These are phyloP conservation scores for Phocides pigmalion DNA, from an alignment of 1,140 invertebrate species.

Conservation along the genomic window DNA sequence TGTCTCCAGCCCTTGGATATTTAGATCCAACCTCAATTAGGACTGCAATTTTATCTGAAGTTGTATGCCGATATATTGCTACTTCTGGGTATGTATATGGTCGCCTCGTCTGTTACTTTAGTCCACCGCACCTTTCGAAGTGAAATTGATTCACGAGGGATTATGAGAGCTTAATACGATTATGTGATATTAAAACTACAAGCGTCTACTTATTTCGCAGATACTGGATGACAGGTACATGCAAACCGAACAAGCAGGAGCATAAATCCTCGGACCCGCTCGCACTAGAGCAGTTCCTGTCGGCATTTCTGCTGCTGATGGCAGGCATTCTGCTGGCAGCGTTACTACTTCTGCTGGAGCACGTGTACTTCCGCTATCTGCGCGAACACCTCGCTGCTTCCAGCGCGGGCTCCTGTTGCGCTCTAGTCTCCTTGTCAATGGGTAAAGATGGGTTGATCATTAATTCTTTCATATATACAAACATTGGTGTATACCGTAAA, in stretches of 20 bases:
- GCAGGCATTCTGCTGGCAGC: conserved; percentile 95
- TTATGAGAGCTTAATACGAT: too few relatives aligned
- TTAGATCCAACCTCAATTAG: too few relatives aligned
- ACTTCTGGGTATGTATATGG: too few relatives aligned
- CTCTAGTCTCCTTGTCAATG: conserved; percentile 94
- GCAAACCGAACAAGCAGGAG: conserved; percentile 95
- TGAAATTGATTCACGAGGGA: too few relatives aligned
- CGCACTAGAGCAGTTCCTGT: conserved; percentile 98
- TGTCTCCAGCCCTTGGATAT: too few relatives aligned
- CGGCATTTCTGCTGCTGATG: conserved; percentile 97
- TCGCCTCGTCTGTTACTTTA: too few relatives aligned
- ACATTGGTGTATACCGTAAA: too few relatives aligned
- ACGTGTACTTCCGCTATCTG: conserved; percentile 96
- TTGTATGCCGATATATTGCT: too few relatives aligned
- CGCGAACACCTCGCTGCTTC: conserved; percentile 94
- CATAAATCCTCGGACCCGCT: conserved; percentile 95
- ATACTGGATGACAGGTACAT: conserved; percentile 99
- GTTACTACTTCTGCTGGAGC: conserved; percentile 93
- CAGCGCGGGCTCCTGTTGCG: conserved; percentile 94
- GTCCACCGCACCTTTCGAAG: too few relatives aligned
- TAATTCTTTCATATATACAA: too few relatives aligned
- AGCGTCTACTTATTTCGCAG: conserved; percentile 41
- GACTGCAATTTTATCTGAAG: too few relatives aligned
- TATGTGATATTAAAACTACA: too few relatives aligned
- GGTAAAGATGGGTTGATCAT: conserved; percentile 58